Conservation (phyloP, 2,888 invertebrate genomes). For the Rhagonycha lutea region DNA sequence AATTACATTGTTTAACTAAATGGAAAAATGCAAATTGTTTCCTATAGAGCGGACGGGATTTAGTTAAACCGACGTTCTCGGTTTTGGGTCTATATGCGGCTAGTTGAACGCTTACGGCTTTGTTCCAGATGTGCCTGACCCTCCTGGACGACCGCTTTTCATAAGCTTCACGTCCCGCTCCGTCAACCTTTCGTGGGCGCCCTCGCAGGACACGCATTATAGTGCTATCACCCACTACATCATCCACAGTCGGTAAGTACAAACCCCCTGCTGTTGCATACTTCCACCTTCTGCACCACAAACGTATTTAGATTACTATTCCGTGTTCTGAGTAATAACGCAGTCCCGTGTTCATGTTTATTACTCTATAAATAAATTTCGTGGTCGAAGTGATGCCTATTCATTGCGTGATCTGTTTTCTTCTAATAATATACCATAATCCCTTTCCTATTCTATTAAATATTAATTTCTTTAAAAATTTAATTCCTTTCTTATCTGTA, state of each 20-base stretch:
- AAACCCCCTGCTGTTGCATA: slow-evolving; percentile 10
- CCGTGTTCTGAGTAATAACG: slow-evolving; percentile 17
- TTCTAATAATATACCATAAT: slow-evolving; percentile 6
- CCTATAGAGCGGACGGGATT: slow-evolving; percentile 16
- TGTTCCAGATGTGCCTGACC: slow-evolving; percentile 69
- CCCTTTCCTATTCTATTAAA: not conserved
- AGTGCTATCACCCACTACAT: slow-evolving; percentile 72
- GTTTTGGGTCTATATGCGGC: slow-evolving; percentile 19
- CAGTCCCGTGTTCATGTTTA: slow-evolving; percentile 15
- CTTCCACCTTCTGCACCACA: slow-evolving; percentile 15
- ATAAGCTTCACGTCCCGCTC: slow-evolving; percentile 74
- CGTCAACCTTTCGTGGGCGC: slow-evolving; percentile 76
- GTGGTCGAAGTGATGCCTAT: slow-evolving; percentile 11
- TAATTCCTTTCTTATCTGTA: not conserved
- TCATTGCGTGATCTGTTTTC: slow-evolving; percentile 9
- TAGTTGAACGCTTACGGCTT: slow-evolving; percentile 13
- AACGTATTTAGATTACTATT: slow-evolving; percentile 17
- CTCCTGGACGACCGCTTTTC: slow-evolving; percentile 72
- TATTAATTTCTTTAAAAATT: not conserved
- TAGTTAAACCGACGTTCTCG: slow-evolving; percentile 21
- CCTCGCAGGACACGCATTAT: slow-evolving; percentile 70
- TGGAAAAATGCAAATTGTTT: slow-evolving; percentile 29
- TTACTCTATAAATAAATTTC: slow-evolving; percentile 14
- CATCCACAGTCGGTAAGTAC: slow-evolving; percentile 72
- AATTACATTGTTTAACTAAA: slow-evolving; percentile 26